phyloP scores from a whole-genome alignment of 2,113 vertebrate species.

The Tragelaphus buxtoni region DNA sequence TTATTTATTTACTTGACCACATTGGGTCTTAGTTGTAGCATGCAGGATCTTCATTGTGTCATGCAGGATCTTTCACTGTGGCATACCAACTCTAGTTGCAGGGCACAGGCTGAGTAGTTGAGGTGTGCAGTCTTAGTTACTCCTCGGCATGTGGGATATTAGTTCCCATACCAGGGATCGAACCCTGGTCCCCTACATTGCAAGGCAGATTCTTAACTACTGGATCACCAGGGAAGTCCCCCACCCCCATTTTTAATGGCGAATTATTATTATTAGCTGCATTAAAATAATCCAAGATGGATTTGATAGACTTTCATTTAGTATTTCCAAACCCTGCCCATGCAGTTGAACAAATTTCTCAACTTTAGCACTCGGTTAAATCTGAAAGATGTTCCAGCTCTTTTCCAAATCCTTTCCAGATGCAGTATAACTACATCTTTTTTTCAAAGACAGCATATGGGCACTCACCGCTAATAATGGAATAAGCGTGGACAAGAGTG shows the following conservation, averaged over 20 bases:
- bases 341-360: neutral
- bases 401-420: neutral
- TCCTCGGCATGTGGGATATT: neutral
- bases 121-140: neutral
- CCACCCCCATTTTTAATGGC: slow-evolving; percentile 5
- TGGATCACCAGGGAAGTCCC: neutral
- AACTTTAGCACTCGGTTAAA: neutral
- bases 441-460: neutral
- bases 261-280: slow-evolving; percentile 7
- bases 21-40: neutral
- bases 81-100: neutral
- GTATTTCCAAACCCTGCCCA: neutral
- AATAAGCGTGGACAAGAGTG: neutral
- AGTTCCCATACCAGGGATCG: neutral
- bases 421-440: neutral
- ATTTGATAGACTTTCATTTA: neutral
- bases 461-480: neutral
- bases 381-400: neutral
- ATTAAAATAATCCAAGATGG: neutral
- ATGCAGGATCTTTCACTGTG: neutral
- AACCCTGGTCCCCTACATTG: neutral
- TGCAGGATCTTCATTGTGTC: neutral
- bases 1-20: neutral
- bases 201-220: neutral
- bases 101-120: neutral